These are phyloP conservation scores for Pipa parva DNA, from an alignment of 2,113 vertebrate genomes.

Conservation along the genomic window DNA sequence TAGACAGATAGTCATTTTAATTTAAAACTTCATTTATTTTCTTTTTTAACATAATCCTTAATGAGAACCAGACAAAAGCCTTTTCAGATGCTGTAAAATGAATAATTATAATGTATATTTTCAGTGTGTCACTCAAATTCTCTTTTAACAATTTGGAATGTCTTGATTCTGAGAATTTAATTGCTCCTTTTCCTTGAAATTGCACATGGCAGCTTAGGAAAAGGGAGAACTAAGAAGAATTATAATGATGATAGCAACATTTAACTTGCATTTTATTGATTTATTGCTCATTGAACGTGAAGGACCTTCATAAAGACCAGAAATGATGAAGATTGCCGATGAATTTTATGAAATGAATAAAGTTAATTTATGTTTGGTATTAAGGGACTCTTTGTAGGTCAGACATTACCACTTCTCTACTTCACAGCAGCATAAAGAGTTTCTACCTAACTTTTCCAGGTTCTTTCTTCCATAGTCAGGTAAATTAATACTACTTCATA, in stretches of 20 bases:
- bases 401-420: slow-evolving; percentile 4
- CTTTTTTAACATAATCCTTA: too few relatives aligned
- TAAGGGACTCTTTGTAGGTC: slow-evolving; percentile 19
- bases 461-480: too few relatives aligned
- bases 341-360: slow-evolving; percentile 20
- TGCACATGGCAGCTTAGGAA: slow-evolving; percentile 4
- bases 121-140: slow-evolving; percentile 3
- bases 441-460: neutral
- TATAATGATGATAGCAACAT: slow-evolving; percentile 29
- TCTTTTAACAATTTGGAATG: slow-evolving; percentile 6
- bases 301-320: slow-evolving; percentile 23
- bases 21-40: too few relatives aligned
- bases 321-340: slow-evolving; percentile 14
- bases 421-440: neutral
- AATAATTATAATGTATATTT: neutral
- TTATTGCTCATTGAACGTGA: slow-evolving; percentile 21
- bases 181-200: slow-evolving; percentile 21
- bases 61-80: too few relatives aligned
- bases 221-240: slow-evolving; percentile 22
- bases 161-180: slow-evolving; percentile 21
- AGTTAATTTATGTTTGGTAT: slow-evolving; percentile 20
- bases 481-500: too few relatives aligned
- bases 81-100: too few relatives aligned
- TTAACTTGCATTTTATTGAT: slow-evolving; percentile 26
- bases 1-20: too few relatives aligned